These are phyloP conservation scores for Elymnias hypermnestra DNA, from an alignment of 1,140 invertebrate species.

Conservation along the genomic window DNA sequence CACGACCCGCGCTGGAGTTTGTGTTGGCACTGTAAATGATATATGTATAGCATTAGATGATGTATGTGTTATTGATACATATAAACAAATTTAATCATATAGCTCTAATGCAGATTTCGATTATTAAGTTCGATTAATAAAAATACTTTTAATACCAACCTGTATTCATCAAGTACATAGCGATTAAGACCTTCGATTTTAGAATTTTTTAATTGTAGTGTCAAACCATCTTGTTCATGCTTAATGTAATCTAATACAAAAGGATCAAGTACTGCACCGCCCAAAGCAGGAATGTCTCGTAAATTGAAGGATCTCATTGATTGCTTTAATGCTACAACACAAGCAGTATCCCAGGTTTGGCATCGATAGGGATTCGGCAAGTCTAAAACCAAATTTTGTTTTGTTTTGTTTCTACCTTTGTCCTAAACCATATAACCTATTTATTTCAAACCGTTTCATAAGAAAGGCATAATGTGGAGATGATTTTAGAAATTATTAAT, in stretches of 20 bases:
- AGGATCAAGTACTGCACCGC: not conserved
- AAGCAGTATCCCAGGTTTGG: not conserved
- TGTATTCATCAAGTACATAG: not conserved
- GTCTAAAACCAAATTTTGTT: no score
- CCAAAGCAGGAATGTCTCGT: not conserved
- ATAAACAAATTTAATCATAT: no score
- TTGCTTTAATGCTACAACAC: not conserved
- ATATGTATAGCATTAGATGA: no score
- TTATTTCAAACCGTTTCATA: no score
- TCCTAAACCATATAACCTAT: no score
- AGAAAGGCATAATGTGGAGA: no score
- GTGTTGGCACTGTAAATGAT: not conserved
- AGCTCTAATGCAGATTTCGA: no score
- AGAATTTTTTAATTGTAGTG: not conserved
- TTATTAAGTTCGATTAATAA: not conserved
- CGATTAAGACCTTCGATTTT: not conserved
- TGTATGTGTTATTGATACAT: no score
- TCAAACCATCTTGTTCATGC: not conserved
- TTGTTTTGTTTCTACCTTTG: no score
- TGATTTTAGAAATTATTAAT: no score
- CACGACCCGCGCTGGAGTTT: not conserved
- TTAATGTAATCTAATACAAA: not conserved
- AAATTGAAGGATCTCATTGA: no score
- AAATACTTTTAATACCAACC: not conserved
- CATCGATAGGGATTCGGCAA: no score